phyloP scores from a whole-genome alignment of 2,113 vertebrate genomes.

The Pontoporia blainvillei region DNA sequence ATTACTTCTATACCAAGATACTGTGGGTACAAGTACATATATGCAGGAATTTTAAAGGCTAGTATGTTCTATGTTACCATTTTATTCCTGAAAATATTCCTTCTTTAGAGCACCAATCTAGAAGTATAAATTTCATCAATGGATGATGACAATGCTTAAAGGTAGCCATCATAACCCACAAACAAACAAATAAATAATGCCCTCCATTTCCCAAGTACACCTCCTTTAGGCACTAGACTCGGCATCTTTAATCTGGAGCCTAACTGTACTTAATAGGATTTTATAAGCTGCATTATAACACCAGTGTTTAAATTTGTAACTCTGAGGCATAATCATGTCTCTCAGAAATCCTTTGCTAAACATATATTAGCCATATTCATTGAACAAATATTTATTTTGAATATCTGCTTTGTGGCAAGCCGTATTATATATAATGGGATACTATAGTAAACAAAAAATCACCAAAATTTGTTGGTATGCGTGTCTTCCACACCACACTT shows the following conservation, averaged over 20 bases:
- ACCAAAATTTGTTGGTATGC: neutral
- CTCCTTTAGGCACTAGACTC: neutral
- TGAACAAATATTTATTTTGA: slow-evolving; percentile 17
- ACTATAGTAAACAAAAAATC: neutral
- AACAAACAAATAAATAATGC: neutral
- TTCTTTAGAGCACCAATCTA: neutral
- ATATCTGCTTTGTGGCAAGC: neutral
- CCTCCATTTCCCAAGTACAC: neutral
- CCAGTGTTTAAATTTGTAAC: neutral
- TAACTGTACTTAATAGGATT: neutral
- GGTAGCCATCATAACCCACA: neutral
- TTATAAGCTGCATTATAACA: neutral
- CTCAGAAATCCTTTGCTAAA: neutral
- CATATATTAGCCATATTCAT: neutral
- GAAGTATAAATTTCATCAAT: neutral
- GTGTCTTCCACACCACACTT: neutral
- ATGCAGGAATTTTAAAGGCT: neutral
- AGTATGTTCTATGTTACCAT: neutral
- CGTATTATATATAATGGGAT: neutral
- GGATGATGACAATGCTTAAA: neutral
- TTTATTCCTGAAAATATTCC: neutral
- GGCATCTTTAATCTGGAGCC: neutral
- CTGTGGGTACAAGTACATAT: neutral
- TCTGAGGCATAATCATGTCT: neutral
- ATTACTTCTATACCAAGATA: neutral